These are phyloP conservation scores for Aleiodes testaceus DNA, from an alignment of 2,888 invertebrate genomes.

Conservation along the genomic window DNA sequence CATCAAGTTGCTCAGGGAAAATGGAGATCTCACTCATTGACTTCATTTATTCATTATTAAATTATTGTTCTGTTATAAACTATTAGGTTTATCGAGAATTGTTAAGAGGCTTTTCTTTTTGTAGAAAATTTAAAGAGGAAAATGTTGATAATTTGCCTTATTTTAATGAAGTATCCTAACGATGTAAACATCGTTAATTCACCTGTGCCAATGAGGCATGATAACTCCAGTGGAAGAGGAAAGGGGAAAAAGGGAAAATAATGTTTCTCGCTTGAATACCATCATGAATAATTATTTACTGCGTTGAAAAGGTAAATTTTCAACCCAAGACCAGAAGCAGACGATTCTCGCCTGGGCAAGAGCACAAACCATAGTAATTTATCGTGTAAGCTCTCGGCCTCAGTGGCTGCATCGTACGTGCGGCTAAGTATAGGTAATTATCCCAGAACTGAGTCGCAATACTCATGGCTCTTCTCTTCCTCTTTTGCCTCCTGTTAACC, in stretches of 20 bases:
- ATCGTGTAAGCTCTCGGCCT: constrained; percentile 18
- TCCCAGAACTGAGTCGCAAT: constrained; percentile 43
- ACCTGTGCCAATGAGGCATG: too few species aligned
- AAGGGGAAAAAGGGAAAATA: too few species aligned
- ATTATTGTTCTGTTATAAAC: background rate
- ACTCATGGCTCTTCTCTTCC: constrained; percentile 18
- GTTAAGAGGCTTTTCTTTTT: background rate
- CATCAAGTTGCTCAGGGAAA: constrained; percentile 46
- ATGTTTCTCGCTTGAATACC: constrained; percentile 33
- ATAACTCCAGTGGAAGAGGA: too few species aligned
- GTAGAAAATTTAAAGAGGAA: background rate
- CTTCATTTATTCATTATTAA: background rate
- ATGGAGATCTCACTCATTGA: constrained; percentile 28
- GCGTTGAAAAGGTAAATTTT: constrained; percentile 44
- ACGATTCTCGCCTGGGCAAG: constrained; percentile 27
- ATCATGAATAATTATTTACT: constrained; percentile 41
- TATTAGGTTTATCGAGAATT: too few species aligned
- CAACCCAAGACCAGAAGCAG: constrained; percentile 21
- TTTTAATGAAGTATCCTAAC: background rate
- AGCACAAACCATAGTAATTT: constrained; percentile 12
- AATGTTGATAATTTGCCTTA: background rate
- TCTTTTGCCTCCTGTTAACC: constrained; percentile 4
- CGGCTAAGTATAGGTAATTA: constrained; percentile 52
- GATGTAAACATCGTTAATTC: background rate
- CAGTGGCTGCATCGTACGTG: constrained; percentile 39